A percentile compares a stretch with the other conserved stretches of the same genome.
phyloP scores from a whole-genome alignment of 1,140 invertebrate genomes.

The Yoshiicerus persimilis region DNA sequence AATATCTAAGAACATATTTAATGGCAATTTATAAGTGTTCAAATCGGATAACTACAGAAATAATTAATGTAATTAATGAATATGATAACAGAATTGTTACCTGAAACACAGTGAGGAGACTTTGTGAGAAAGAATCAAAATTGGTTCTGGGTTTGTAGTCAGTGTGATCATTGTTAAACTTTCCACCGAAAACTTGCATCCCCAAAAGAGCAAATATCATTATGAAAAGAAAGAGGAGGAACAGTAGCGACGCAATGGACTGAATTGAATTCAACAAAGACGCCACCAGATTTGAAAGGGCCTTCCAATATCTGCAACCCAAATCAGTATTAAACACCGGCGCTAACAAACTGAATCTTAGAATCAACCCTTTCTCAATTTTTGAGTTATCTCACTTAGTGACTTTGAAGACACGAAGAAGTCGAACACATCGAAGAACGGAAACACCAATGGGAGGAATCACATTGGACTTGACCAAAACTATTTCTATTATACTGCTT shows the following conservation, averaged over 20 bases:
- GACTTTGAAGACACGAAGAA: slow-evolving; percentile 96
- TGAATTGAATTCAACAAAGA: slow-evolving; percentile 98
- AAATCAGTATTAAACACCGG: too few species aligned
- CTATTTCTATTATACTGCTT: slow-evolving; percentile 94
- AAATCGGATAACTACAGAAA: neutral
- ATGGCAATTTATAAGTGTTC: slow-evolving; percentile 18
- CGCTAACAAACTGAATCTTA: too few species aligned
- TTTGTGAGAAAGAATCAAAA: slow-evolving; percentile 98
- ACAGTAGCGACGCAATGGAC: slow-evolving; percentile 94
- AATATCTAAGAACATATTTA: slow-evolving; percentile 73
- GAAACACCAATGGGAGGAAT: slow-evolving; percentile 92
- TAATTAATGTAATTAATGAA: neutral
- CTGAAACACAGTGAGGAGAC: slow-evolving; percentile 97
- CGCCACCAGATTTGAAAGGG: slow-evolving; percentile 94
- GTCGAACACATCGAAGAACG: slow-evolving; percentile 90
- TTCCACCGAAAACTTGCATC: slow-evolving; percentile 93
- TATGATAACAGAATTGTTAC: slow-evolving; percentile 56
- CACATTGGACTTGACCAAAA: slow-evolving; percentile 68
- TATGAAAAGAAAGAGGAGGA: slow-evolving; percentile 98
- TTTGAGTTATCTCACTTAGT: slow-evolving; percentile 65
- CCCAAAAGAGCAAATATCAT: slow-evolving; percentile 98
- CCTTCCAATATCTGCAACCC: slow-evolving; percentile 94
- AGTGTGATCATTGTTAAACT: slow-evolving; percentile 85
- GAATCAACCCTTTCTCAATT: neutral
- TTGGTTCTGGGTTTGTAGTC: slow-evolving; percentile 87